Evolutionary conservation across 2,113 vertebrate genomes (phyloP).

Genomic region (mouse (Mus musculus)): DNA sequence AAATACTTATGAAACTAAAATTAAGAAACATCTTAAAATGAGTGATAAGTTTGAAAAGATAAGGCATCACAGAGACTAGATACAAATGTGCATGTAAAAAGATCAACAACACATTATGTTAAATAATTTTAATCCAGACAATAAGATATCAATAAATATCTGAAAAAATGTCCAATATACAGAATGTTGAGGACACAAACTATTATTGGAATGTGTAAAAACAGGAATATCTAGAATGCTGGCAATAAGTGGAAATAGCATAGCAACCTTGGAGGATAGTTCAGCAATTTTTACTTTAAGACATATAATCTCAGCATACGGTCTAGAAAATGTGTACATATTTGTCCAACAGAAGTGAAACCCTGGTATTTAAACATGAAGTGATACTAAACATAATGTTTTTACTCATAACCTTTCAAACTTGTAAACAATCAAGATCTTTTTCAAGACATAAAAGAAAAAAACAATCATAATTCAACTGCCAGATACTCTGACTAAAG

Average conservation of each 20-base stretch:
- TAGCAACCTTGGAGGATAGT: neutral
- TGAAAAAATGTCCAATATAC: neutral
- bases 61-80: neutral
- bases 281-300: neutral
- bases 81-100: neutral
- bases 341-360: neutral
- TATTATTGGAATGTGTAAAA: neutral
- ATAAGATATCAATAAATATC: neutral
- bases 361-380: neutral
- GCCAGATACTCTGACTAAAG: neutral
- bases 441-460: neutral
- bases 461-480: neutral
- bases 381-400: too few relatives aligned
- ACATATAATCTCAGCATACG: neutral
- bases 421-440: neutral
- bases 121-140: neutral
- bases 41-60: neutral
- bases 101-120: neutral
- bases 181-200: neutral
- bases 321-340: neutral
- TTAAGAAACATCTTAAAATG: neutral
- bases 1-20: neutral
- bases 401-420: neutral
- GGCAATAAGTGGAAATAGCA: neutral
- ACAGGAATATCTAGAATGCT: neutral